Base-by-base conservation (phyloP, 2,113 vertebrate genomes). In the Actinemys pallida region DNA sequence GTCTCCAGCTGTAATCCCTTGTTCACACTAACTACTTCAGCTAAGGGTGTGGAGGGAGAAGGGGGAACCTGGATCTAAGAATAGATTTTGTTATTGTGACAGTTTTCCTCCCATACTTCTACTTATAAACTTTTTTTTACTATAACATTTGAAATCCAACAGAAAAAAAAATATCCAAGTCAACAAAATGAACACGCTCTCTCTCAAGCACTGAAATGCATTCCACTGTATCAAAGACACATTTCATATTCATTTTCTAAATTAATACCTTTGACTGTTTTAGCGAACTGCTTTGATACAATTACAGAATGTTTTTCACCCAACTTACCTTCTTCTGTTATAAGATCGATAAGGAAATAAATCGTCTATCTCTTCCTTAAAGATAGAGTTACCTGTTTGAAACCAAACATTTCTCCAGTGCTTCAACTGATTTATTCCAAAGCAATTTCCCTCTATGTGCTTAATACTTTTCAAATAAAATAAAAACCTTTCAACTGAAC, bases 281-380 rank as follows among this genome's bases (percentile, higher is more conserved):
- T 94, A 96, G 92, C 94, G 90, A 96, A 94, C 80, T 92, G 92
- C 88, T 94, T 85, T 93, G 90, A 84, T 86, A 82, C 29, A 93
- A 84, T 92, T 89, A 93, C 50, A 90, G 94, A 97, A 94, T 85
- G 81, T 88, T 96, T 97, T 94, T 84, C 84, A 84, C 62, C 69
- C 0, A 87, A 95, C 65, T 94, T 95, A 88, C 25, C 88, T 85
- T 86, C 84, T 88, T 81, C 93, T 96, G 86, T 92, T 93, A 87
- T 65, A 93, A 90, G 93, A 91, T 47, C 96, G 92, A 96, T 94
- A 90, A 95, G 81, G 52, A 96, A 96, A 94, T 81, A 96, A 94
- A 97, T 56, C 95, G 79, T 85, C 89, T 81, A 83, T 31, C 35
- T 94, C 59, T 91, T 59, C 35, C 65, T 86, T 84, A 93, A 94